Base-by-base conservation (phyloP, 2,797 vertebrate genomes). In the Aulostomus chinensis region DNA sequence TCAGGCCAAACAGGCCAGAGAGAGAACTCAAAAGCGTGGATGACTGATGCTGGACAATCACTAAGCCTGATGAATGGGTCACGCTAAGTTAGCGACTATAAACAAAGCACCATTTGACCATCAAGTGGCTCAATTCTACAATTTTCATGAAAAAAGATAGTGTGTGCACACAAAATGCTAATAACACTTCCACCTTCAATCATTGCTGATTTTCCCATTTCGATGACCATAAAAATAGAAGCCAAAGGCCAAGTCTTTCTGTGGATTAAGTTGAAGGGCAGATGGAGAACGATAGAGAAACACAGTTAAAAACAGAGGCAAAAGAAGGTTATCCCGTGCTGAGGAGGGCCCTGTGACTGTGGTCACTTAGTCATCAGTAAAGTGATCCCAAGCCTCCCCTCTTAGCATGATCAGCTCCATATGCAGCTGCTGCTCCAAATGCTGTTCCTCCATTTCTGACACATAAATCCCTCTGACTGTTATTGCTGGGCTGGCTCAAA, bases 311-410 rank as follows among this genome's bases (percentile, higher is more conserved):
- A 36, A 40, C 25, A 31, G 58, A 61, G 60, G 49, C 3, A 2
- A 59, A 43, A 53, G 36, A 45, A 46, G 63, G 57, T 73, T 62
- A 76, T 68, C 55, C 56, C 67, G 64, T 65, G 78, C 61, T 22
- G 53, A 75, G 65, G 58, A 72, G 38, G 35, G 41, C 29, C 58
- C 56, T 68, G 52, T 62, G 58, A 58, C 68, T 76, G 42, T 63
- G 76, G 72, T 79, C 77, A 79, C 86, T 91, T 86, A 87, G n/a
- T n/a, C n/a, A 87, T 82, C 74, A 76, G 83, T 88, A 91, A 90
- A 74, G 66, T 39, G 64, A 90, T 83, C 74, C 59, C 33, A 46
- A 47, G 62, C 46, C 69, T 73, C 64, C 60, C 43, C 63, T 77
- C 60, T 65, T 54, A 33, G 50, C 55, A 18, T 86, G 85, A 91